Evolutionary conservation across 2,888 invertebrate genomes (phyloP), one percentile per base, ranked within the genome.

Genomic region (Spisula subtruncata): DNA sequence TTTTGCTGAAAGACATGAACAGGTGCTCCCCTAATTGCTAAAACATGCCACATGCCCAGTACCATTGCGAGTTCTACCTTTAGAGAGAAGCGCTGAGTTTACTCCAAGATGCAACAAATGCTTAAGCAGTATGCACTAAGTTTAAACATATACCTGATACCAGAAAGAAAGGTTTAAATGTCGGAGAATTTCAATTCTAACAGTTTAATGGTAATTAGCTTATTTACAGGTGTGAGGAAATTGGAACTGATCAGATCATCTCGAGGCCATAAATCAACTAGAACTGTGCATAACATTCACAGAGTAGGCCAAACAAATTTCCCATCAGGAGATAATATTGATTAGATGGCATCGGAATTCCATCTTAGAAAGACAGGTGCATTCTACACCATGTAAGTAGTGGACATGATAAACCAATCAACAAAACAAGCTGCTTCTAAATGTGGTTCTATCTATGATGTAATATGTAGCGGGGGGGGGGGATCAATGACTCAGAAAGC

Each of bases 1-100:
- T 66, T 60, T 48, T 46, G 66, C 51, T 80, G 85, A 85, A 10
- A 41, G 79, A 80, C 80, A 20, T 51, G 41, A 80, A 80, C 85
- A 85, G 85, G 85, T 85, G 85, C 79, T 51, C 14, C 4, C 41
- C 18, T 80, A 80, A 85, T 85, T 85, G 25, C 29, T 41, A 80
- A 16, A 32, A 29, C 82, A 51, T 66, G 75, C 71, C 18, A 14
- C 35, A 35, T 14, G 20, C 32, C 32, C 75, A 12, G 32, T 5
- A 66, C n/a, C n/a, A 66, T 66, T 25, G 25, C 25, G 12, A 25
- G 60, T 25, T n/a, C n/a, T 66, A 66, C 60, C 60, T 66, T 66
- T 66, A 66, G 60, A 66, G 60, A 66, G n/a, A 66, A 66, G 60
- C 60, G 10, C 20, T n/a, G 41, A 41, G 41, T 41, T 10, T n/a